Evolutionary conservation across 2,797 vertebrate species (phyloP).

Genomic region (Holocentrus rufus): DNA sequence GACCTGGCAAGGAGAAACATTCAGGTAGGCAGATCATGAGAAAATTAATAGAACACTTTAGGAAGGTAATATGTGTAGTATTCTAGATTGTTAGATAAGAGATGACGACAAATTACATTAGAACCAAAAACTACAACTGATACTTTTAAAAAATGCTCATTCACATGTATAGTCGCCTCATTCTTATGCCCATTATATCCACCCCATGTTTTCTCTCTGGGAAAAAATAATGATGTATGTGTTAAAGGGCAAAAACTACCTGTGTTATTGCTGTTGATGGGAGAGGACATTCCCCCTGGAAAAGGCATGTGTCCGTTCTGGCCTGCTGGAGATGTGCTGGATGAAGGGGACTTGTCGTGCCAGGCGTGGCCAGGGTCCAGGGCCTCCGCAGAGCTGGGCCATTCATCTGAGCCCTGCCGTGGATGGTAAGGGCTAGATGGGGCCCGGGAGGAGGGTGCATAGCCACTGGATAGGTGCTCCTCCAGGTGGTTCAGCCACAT

Average conservation of each 20-base stretch:
- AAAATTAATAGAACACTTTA: background rate
- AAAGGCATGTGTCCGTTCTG: conserved; percentile 93
- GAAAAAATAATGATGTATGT: background rate
- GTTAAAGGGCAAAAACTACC: conserved; percentile 67
- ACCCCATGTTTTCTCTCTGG: background rate
- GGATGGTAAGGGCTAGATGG: conserved; percentile 85
- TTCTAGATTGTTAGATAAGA: background rate
- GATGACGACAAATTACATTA: background rate
- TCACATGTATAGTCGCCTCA: background rate
- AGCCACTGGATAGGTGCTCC: conserved; percentile 89
- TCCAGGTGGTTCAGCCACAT: conserved; percentile 96
- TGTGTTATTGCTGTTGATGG: conserved; percentile 87
- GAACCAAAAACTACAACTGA: background rate
- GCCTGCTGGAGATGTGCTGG: conserved; percentile 82
- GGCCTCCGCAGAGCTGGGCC: conserved; percentile 86
- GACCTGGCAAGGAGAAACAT: conserved; percentile 73
- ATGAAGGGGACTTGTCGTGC: conserved; percentile 86
- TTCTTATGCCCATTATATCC: background rate
- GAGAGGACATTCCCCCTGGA: conserved; percentile 86
- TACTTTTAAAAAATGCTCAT: background rate
- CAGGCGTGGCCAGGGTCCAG: conserved; percentile 86
- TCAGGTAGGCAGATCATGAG: conserved; percentile 19
- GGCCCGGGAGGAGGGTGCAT: conserved; percentile 77
- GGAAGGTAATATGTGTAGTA: background rate
- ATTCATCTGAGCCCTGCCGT: conserved; percentile 91